These are phyloP conservation scores for Lithophane semibrunnea DNA, from an alignment of 2,888 invertebrate genomes.

Conservation along the genomic window DNA sequence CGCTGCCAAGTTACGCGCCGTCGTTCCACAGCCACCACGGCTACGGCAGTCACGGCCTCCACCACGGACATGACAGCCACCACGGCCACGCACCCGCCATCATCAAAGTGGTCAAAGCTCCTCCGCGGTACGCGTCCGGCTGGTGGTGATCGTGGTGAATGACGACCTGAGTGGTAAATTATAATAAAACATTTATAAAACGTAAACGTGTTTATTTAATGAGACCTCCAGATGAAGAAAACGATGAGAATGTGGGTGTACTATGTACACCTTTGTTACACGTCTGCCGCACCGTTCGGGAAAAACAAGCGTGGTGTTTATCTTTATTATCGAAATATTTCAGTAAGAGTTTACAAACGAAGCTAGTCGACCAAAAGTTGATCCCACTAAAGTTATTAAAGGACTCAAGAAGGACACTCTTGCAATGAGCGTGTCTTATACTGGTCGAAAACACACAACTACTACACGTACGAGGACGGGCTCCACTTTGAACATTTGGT, in stretches of 20 bases:
- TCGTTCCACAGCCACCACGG: slow-evolving; percentile 17
- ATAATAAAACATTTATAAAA: slow-evolving; percentile 19
- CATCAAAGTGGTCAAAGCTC: slow-evolving; percentile 61
- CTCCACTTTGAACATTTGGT: not conserved
- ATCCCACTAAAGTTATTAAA: not conserved
- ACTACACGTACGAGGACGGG: not conserved
- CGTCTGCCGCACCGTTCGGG: too few relatives aligned
- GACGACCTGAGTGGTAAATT: slow-evolving; percentile 3
- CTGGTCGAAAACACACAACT: not conserved
- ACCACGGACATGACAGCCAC: slow-evolving; percentile 21
- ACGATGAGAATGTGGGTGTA: too few relatives aligned
- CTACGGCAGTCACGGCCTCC: not conserved
- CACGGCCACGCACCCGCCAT: slow-evolving; percentile 41
- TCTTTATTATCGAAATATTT: not conserved
- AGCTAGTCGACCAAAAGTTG: not conserved
- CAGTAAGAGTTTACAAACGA: not conserved
- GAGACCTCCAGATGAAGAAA: not conserved
- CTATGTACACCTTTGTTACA: too few relatives aligned
- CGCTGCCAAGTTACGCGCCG: slow-evolving; percentile 18
- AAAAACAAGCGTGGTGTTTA: not conserved
- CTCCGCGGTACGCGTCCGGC: slow-evolving; percentile 52
- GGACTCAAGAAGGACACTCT: not conserved
- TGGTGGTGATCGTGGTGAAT: slow-evolving; percentile 58
- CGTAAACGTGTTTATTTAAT: slow-evolving; percentile 3
- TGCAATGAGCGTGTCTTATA: too few relatives aligned